These are phyloP conservation scores for Notocelia uddmanniana DNA, from an alignment of 2,888 invertebrate species.

Conservation along the genomic window DNA sequence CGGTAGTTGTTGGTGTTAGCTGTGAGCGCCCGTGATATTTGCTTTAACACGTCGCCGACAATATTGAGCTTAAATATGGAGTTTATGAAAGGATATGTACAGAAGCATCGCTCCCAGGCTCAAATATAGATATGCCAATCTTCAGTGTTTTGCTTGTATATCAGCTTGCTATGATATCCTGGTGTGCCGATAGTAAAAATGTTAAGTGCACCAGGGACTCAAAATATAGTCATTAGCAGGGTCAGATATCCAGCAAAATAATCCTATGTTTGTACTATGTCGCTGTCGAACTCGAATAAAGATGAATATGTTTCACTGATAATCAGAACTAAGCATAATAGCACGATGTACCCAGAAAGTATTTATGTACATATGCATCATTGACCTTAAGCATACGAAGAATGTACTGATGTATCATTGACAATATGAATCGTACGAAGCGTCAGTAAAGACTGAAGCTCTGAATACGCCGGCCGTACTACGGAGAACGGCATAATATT, in stretches of 20 bases:
- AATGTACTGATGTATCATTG: background rate
- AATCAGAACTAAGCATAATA: background rate
- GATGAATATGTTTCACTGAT: background rate
- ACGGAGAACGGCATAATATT: background rate
- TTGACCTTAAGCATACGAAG: background rate
- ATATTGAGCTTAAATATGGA: background rate
- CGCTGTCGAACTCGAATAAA: background rate
- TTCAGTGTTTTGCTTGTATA: no score
- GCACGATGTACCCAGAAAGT: background rate
- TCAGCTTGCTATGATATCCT: background rate
- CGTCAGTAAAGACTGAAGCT: background rate
- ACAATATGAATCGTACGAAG: background rate
- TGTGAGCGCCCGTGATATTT: no score
- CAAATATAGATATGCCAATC: background rate
- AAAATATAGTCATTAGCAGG: background rate
- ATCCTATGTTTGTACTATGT: background rate
- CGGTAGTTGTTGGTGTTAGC: background rate
- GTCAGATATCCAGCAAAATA: background rate
- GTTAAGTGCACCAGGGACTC: background rate
- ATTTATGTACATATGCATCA: background rate
- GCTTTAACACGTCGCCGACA: no score
- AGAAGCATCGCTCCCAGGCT: background rate
- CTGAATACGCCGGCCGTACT: background rate
- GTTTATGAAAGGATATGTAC: background rate
- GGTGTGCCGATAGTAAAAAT: background rate